phyloP scores from a whole-genome alignment of 2,113 vertebrate species.

The Tychaedon coryphoeus region DNA sequence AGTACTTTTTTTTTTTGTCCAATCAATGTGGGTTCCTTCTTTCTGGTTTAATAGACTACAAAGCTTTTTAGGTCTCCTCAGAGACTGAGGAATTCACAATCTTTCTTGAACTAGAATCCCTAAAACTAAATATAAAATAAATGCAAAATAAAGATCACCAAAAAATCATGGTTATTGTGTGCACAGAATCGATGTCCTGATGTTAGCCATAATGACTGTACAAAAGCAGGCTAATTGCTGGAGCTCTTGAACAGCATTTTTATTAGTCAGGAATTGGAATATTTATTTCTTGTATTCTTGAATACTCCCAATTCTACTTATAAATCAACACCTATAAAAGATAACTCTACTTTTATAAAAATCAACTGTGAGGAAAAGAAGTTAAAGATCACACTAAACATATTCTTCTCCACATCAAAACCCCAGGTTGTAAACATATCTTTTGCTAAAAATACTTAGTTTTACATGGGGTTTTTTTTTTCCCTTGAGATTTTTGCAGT shows the following conservation, averaged over 20 bases:
- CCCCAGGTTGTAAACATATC: accelerated
- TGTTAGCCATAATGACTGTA: neutral
- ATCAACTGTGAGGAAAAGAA: neutral
- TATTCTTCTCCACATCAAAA: neutral
- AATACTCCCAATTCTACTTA: neutral
- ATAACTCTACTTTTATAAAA: neutral
- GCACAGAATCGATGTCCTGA: neutral
- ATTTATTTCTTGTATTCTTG: neutral
- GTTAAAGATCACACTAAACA: neutral
- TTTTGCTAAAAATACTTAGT: neutral
- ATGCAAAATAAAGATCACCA: neutral
- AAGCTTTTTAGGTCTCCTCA: neutral
- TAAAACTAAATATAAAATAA: neutral
- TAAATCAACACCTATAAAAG: neutral
- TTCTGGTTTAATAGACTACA: neutral
- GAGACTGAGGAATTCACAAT: neutral
- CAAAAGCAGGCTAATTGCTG: neutral
- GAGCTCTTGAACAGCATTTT: neutral
- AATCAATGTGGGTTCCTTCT: neutral
- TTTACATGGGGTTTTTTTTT: neutral
- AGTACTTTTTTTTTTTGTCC: neutral
- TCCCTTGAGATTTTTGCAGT: neutral
- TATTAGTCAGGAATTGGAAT: neutral
- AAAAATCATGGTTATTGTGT: neutral
- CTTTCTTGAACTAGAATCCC: neutral